Percentiles rank a stretch among this genome's conserved stretches.
Evolutionary conservation across 2,888 invertebrate genomes (phyloP).

Genomic region (Dynastes hyllus): DNA sequence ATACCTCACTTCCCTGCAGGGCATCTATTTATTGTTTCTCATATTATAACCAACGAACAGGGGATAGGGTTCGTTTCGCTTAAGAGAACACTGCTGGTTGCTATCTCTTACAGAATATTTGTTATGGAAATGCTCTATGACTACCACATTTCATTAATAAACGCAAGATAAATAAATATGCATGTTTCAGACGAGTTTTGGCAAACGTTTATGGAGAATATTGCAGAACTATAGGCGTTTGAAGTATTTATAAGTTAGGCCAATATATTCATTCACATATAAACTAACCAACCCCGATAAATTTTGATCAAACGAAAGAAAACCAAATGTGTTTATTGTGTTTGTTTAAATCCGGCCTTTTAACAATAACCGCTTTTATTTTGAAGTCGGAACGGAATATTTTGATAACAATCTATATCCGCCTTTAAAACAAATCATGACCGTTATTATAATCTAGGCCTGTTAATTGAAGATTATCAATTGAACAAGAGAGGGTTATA

Average conservation of each 20-base stretch:
- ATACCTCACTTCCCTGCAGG: no score
- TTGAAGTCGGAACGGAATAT: constrained; percentile 23
- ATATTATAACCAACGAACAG: no score
- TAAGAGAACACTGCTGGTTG: no score
- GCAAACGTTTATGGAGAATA: no score
- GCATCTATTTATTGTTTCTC: no score
- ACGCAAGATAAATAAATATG: no score
- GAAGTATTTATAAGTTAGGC: neutral
- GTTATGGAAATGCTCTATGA: no score
- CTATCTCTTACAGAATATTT: no score
- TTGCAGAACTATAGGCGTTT: no score
- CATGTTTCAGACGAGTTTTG: no score
- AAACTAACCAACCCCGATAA: neutral
- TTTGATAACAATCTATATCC: constrained; percentile 38
- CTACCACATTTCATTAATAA: no score
- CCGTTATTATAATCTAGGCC: constrained; percentile 4
- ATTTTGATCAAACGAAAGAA: constrained; percentile 27
- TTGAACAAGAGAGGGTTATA: constrained; percentile 24
- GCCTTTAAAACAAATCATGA: constrained; percentile 29
- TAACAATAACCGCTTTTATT: constrained; percentile 11
- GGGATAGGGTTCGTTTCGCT: no score
- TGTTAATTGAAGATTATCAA: constrained; percentile 34
- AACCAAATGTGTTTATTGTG: constrained; percentile 30
- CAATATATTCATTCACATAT: neutral
- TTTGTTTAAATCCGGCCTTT: constrained; percentile 26